These are phyloP conservation scores for Lepidurus packardi DNA, from an alignment of 1,140 invertebrate species.

Conservation along the genomic window DNA sequence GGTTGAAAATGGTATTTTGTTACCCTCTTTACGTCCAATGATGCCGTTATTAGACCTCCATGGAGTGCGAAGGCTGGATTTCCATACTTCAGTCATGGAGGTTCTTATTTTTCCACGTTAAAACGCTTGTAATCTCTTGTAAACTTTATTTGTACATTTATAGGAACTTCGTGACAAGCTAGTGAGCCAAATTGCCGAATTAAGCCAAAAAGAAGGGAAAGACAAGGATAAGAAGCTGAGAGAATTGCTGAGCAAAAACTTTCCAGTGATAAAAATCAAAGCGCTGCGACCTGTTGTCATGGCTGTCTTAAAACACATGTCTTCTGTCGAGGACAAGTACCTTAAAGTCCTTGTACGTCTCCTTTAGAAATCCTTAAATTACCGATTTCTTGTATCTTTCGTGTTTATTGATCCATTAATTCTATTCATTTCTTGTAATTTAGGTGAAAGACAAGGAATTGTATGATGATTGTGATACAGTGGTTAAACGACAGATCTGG, in stretches of 20 bases:
- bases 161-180: constrained; percentile 81
- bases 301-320: constrained; percentile 86
- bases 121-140: background rate
- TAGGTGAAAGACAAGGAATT: constrained; percentile 77
- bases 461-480: constrained; percentile 89
- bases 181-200: constrained; percentile 78
- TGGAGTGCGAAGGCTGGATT: constrained; percentile 82
- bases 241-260: constrained; percentile 85
- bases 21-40: constrained; percentile 89
- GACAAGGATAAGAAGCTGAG: constrained; percentile 82
- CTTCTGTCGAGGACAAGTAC: constrained; percentile 89
- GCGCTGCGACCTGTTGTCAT: constrained; percentile 92
- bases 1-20: constrained; percentile 85
- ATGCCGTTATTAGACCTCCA: constrained; percentile 89
- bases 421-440: background rate
- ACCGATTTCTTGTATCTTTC: constrained; percentile 24
- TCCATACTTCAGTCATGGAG: constrained; percentile 91
- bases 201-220: constrained; percentile 66
- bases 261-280: constrained; percentile 84
- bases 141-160: constrained; percentile 36
- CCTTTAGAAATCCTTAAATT: background rate
- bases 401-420: background rate
- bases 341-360: constrained; percentile 65
- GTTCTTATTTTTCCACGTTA: constrained; percentile 39
- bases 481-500: constrained; percentile 97